Conservation (phyloP, 2,113 vertebrate genomes). For the Ciconia boyciana region DNA sequence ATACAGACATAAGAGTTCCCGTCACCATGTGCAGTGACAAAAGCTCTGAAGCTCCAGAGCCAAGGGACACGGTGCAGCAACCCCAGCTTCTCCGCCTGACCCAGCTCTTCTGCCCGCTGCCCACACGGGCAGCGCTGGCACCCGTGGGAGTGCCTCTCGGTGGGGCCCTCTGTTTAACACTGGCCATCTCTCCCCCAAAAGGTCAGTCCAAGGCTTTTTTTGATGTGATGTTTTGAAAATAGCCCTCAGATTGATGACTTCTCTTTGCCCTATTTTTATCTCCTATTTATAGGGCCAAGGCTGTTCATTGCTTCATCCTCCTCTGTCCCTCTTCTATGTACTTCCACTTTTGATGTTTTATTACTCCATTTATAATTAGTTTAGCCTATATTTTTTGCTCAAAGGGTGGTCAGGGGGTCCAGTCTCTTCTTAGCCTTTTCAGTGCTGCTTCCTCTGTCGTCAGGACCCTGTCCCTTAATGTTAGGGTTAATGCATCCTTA, state of each 20-base stretch:
- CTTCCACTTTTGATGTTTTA: not conserved
- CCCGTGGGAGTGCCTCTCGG: not conserved
- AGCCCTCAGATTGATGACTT: not conserved
- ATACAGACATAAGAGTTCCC: not conserved
- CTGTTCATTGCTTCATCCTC: not conserved
- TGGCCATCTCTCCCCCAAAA: not conserved
- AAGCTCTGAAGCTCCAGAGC: not conserved
- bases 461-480: not conserved
- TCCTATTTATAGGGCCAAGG: not conserved
- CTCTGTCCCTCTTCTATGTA: not conserved
- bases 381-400: not conserved
- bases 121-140: accelerated
- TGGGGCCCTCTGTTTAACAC: not conserved
- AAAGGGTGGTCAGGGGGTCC: not conserved
- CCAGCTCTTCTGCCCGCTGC: not conserved
- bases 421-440: not conserved
- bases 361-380: not conserved
- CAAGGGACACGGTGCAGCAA: not conserved
- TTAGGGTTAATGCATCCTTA: not conserved
- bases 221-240: not conserved
- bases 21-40: not conserved
- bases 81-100: accelerated
- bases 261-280: slow-evolving; percentile 16
- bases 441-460: not conserved
- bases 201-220: not conserved